Conservation (phyloP, 2,113 vertebrate genomes). For the Sclerurus mexicanus region DNA sequence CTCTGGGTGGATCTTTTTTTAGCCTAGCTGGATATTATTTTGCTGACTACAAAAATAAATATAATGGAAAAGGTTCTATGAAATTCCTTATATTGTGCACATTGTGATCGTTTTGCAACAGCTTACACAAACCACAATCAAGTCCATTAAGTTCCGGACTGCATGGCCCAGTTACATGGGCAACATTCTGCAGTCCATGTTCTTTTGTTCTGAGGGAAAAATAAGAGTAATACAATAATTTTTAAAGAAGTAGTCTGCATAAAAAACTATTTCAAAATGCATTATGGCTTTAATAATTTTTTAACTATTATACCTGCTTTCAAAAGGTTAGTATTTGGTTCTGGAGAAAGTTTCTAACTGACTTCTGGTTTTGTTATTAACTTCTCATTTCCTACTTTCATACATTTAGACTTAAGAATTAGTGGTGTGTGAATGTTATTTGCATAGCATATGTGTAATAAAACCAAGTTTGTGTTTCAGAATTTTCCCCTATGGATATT, state of each 20-base stretch:
- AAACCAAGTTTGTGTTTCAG: neutral
- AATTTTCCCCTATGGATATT: neutral
- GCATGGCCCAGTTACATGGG: neutral
- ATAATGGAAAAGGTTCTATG: neutral
- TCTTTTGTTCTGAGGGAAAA: neutral
- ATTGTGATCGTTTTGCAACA: neutral
- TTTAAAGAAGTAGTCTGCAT: neutral
- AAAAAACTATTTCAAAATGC: neutral
- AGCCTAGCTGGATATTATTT: neutral
- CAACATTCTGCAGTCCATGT: neutral
- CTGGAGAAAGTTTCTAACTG: slow-evolving; percentile 57
- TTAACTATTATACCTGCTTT: neutral
- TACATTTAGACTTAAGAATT: slow-evolving; percentile 38
- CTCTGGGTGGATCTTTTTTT: neutral
- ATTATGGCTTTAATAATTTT: neutral
- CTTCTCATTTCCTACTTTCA: slow-evolving; percentile 65
- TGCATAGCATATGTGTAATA: slow-evolving; percentile 36
- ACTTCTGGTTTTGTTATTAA: slow-evolving; percentile 37
- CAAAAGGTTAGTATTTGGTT: neutral
- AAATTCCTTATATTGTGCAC: neutral
- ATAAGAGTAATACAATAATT: neutral
- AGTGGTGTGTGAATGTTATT: slow-evolving; percentile 48
- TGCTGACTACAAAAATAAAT: neutral
- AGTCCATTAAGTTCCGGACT: neutral
- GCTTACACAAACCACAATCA: neutral